Percentiles rank a stretch among this genome's conserved stretches.
These are phyloP conservation scores for Borostomias antarcticus DNA, from an alignment of 2,797 vertebrate species.

Conservation along the genomic window DNA sequence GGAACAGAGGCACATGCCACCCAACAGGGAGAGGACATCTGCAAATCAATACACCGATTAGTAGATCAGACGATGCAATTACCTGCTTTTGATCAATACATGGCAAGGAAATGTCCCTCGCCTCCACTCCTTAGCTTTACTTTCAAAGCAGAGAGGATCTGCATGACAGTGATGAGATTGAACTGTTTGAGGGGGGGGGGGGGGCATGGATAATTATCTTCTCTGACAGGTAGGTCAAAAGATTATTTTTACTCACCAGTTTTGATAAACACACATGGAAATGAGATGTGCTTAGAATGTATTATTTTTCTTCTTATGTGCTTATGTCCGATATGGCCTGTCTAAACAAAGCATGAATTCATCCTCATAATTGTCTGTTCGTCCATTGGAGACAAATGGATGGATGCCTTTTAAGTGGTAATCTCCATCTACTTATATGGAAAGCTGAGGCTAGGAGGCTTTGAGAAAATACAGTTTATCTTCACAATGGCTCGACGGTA, in stretches of 20 bases:
- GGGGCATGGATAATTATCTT: not conserved
- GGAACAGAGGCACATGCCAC: slow-evolving; percentile 23
- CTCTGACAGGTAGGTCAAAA: not conserved
- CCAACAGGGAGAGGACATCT: slow-evolving; percentile 15
- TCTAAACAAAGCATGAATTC: not conserved
- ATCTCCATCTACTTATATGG: not conserved
- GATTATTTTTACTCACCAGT: not conserved
- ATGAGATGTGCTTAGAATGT: not conserved
- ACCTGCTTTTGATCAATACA: slow-evolving; percentile 27
- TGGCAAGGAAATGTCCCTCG: slow-evolving; percentile 3
- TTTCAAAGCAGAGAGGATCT: not conserved
- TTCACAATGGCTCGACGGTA: slow-evolving; percentile 33
- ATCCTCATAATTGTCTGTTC: slow-evolving; percentile 17
- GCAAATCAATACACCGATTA: slow-evolving; percentile 48
- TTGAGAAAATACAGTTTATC: slow-evolving; percentile 49
- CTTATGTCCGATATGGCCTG: not conserved
- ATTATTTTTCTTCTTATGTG: too few species aligned
- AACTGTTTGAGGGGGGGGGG: not conserved
- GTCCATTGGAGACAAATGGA: slow-evolving; percentile 10
- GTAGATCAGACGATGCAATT: slow-evolving; percentile 43
- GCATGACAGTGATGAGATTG: not conserved
- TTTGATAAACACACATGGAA: not conserved
- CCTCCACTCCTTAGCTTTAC: slow-evolving; percentile 2
- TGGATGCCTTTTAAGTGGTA: not conserved
- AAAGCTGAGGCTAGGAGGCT: slow-evolving; percentile 27